phyloP scores from a whole-genome alignment of 2,888 invertebrate genomes.

The Eudasyphora cyanicolor region DNA sequence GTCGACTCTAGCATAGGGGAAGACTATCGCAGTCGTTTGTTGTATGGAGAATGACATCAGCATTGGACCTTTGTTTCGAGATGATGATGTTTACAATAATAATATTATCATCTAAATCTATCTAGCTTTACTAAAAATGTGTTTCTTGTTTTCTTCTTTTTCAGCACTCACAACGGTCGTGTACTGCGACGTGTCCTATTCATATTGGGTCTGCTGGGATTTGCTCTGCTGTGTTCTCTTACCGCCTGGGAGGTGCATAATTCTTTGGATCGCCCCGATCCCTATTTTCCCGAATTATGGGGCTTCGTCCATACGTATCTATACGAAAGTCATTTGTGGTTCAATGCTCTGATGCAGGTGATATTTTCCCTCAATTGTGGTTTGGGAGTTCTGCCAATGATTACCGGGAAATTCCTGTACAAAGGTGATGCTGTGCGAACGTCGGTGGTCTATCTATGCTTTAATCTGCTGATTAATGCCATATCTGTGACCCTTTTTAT shows the following conservation, averaged over 20 bases:
- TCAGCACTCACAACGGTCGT: constrained; percentile 79
- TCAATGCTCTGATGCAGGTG: constrained; percentile 79
- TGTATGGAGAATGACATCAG: no score
- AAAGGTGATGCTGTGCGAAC: constrained; percentile 80
- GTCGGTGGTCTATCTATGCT: constrained; percentile 79
- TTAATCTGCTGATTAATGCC: constrained; percentile 78
- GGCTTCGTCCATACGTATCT: constrained; percentile 72
- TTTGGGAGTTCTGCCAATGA: constrained; percentile 78
- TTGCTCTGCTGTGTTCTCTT: constrained; percentile 74
- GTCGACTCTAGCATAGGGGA: no score
- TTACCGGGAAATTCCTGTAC: constrained; percentile 80
- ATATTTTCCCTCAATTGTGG: constrained; percentile 79
- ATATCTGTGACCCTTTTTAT: constrained; percentile 79
- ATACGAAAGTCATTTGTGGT: constrained; percentile 77
- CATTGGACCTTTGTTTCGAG: no score
- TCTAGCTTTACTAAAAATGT: no score
- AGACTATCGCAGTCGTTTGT: no score
- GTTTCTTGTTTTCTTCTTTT: constrained; percentile 40
- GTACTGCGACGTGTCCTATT: constrained; percentile 77
- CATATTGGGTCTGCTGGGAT: constrained; percentile 75
- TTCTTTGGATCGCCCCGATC: constrained; percentile 73
- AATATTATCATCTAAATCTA: no score
- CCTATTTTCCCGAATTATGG: constrained; percentile 78
- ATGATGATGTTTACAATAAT: no score
- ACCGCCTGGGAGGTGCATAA: constrained; percentile 79